Conservation (phyloP, 2,113 vertebrate species). For the Delphinapterus leucas region DNA sequence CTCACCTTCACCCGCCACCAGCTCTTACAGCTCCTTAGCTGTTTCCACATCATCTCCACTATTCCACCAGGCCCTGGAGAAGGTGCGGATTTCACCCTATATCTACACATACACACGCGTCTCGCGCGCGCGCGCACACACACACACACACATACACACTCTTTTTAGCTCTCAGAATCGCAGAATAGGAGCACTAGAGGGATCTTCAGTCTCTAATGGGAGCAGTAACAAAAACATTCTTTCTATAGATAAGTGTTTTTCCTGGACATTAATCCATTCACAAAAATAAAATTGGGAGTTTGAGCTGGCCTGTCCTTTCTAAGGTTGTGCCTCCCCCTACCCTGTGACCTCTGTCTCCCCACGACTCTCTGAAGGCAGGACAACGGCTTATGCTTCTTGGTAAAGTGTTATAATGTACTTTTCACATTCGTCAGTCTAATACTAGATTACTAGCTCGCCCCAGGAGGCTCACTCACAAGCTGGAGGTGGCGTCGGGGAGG, state of each 20-base stretch:
- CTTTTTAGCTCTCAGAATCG: not conserved
- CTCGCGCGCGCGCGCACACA: fast-evolving
- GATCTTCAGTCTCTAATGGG: not conserved
- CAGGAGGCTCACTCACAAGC: not conserved
- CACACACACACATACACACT: fast-evolving
- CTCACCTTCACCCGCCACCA: fast-evolving
- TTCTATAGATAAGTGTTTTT: not conserved
- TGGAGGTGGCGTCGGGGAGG: not conserved
- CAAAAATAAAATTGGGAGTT: not conserved
- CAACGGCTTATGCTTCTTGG: not conserved
- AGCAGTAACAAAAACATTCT: not conserved
- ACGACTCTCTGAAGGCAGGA: not conserved
- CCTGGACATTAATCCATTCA: not conserved
- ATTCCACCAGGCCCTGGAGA: not conserved
- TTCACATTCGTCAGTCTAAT: not conserved
- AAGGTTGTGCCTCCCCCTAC: not conserved
- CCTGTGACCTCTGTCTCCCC: not conserved
- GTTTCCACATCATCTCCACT: not conserved
- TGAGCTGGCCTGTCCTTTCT: not conserved
- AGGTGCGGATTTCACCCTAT: not conserved
- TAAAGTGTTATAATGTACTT: not conserved
- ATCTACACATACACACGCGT: not conserved
- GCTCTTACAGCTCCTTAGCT: not conserved
- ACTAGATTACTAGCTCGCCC: not conserved
- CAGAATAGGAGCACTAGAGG: not conserved